Evolutionary conservation across 2,888 invertebrate species (phyloP), one percentile per base, ranked within the genome.

Genomic region (Julus scandinavius): DNA sequence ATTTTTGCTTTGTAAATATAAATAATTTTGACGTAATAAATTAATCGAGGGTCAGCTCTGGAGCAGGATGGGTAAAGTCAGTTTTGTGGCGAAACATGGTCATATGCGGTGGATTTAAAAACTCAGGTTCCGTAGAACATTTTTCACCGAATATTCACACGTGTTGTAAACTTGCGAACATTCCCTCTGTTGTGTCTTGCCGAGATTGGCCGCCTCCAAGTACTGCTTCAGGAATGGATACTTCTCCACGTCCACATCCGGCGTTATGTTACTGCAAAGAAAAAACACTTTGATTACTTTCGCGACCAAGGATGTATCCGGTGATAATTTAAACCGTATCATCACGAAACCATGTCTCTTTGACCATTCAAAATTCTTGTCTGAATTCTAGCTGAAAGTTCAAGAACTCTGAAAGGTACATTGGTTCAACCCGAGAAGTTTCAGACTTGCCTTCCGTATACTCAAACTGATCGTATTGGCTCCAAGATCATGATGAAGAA

Each of bases 61-160:
- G 63, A 63, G 11, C 54, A 54, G 54, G 54, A 63, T n/a, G 63
- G 63, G 63, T 2, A 6, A 17, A 63, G 63, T 63, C 63, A 63
- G 6, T 63, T 63, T n/a, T 63, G 63, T n/a, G 17, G 63, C 2
- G n/a, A 11, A 15, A 15, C 41, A 20, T 4, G 7, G n/a, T 85
- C 40, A 0, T 63, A 5, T 4, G 3, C 5, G 45, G 7, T 63
- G 63, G 20, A 2, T 72, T 88, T 41, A 88, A 29, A 88, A 88
- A n/a, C 86, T 41, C 40, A 89, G 45, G 45, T 89, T 89, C 45
- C 89, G 63, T 20, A 89, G 85, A 7, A 89, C 87, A n/a, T 89
- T 89, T 13, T 89, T 87, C 7, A 89, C 86, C 3, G 89, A 88
- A 41, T 89, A 89, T 29, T 89, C 88, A 80, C 89, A 89, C 45